Base-by-base conservation (phyloP, 2,888 invertebrate genomes). In the Cheilosia soror region DNA sequence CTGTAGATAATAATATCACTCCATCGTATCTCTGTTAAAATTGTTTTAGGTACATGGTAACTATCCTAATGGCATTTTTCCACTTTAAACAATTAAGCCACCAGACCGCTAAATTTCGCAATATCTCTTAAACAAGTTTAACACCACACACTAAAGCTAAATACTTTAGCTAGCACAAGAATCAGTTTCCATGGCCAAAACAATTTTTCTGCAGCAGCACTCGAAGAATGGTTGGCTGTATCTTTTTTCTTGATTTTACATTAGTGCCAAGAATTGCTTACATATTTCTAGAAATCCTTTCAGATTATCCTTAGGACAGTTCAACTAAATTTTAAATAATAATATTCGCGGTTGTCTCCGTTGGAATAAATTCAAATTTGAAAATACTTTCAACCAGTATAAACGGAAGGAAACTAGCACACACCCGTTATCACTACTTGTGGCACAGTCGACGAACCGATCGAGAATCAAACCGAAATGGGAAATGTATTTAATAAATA, bases 351-450 rank as follows among this genome's bases (percentile, higher is more conserved):
- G 4, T 11, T 37, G 9, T 37, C 4, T 37, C 37, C 11, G 9
- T 37, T 37, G 4, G 15, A 44, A 44, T 6, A n/a, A 44, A 15
- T 6, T 5, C 5, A 44, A 44, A 20, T 20, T 44, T n/a, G n/a
- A 44, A n/a, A 44, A 15, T 15, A 44, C 13, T n/a, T 6, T 44
- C 13, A 29, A 27, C 11, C 27, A 29, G 13, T 29, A 11, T 53
- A 6, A 5, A 53, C 53, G 25, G n/a, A 27, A 37, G 5, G 44
- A 55, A 72, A 65, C 40, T 47, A 62, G 77, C 47, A 68, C 78
- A 68, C 78, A 62, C 47, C 4, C 72, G 65, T 60, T 66, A 72
- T 68, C 53, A 66, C 72, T 55, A 66, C 72, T 55, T 47, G 60
- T 25, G 33, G 42, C n/a, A 20, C 33, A 33, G 33, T 49, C 42